Conservation (phyloP, 2,113 vertebrate species). For the Gracilinanus agilis region DNA sequence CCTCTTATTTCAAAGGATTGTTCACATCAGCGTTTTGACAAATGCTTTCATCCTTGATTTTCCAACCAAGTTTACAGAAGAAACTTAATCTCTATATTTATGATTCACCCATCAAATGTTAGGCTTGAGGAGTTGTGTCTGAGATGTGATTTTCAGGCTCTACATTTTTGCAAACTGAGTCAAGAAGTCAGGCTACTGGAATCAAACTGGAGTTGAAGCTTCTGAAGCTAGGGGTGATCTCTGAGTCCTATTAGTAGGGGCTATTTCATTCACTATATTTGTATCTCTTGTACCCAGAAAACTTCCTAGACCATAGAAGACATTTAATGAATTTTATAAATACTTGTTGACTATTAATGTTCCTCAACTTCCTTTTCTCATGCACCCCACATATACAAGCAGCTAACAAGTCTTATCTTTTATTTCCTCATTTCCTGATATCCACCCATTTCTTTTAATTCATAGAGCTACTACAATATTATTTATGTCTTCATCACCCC, state of each 20-base stretch:
- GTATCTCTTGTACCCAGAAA: neutral
- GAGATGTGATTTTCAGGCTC: conserved; percentile 6
- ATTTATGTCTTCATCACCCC: neutral
- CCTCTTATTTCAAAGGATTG: conserved; percentile 50
- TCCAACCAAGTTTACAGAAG: conserved; percentile 68
- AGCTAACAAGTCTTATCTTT: neutral
- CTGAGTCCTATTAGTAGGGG: neutral
- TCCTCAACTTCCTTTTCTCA: neutral
- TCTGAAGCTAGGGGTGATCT: neutral
- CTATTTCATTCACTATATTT: neutral
- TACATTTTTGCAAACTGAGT: conserved; percentile 15
- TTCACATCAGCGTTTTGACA: conserved; percentile 65
- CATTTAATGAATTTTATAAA: neutral
- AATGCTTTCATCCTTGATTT: conserved; percentile 64
- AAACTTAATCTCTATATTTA: conserved; percentile 74
- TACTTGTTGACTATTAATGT: neutral
- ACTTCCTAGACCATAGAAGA: neutral
- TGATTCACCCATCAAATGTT: conserved; percentile 53
- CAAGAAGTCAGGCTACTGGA: neutral
- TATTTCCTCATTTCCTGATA: neutral
- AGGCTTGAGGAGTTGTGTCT: conserved; percentile 31
- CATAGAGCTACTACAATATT: neutral
- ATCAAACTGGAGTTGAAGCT: neutral
- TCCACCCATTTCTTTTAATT: neutral
- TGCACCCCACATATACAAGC: neutral